Base-by-base conservation (phyloP, 2,888 invertebrate genomes). In the Steromphala cineraria region DNA sequence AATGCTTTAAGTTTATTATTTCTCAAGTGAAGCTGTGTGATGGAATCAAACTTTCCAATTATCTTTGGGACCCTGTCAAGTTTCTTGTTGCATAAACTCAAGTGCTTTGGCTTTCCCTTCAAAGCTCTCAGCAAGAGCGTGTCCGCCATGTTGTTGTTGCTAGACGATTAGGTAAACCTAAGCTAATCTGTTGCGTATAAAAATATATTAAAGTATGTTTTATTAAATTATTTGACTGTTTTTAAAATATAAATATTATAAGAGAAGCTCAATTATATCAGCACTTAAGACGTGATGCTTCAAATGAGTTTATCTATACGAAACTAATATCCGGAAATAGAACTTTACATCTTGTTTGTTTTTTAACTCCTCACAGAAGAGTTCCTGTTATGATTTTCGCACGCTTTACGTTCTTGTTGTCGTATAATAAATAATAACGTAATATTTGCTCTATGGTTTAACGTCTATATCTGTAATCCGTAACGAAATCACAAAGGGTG, bases 61-160 rank as follows among this genome's bases (percentile, higher is more conserved):
- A 89, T 83, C 82, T 88, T 90, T 21, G 92, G 92, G 8, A 92
- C 86, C 85, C 86, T 90, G 56, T 89, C 87, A n/a, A 92, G 86
- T 36, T 91, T 90, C 84, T 91, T 92, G 80, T 90, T 91, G 82
- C 90, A 90, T 40, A 92, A 87, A 85, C 91, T 91, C 40, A 92
- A 78, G 7, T 87, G 80, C 87, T 91, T 92, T 56, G 92, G 90
- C 83, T 91, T 90, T 28, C 87, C 83, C 85, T 90, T 90, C 53
- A 91, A 78, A 2, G 91, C 90, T 53, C 88, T 86, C 76, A 92
- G 84, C 21, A 92, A 87, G 31, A 92, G 87, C 81, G 90, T 88
- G 88, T 91, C 91, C 89, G 91, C 91, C 92, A 92, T 92, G 89
- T 90, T 80, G 67, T 79, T 81, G 81, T 84, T 84, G 83, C 82